phyloP scores from a whole-genome alignment of 2,888 invertebrate species.

The Linyphia triangularis region DNA sequence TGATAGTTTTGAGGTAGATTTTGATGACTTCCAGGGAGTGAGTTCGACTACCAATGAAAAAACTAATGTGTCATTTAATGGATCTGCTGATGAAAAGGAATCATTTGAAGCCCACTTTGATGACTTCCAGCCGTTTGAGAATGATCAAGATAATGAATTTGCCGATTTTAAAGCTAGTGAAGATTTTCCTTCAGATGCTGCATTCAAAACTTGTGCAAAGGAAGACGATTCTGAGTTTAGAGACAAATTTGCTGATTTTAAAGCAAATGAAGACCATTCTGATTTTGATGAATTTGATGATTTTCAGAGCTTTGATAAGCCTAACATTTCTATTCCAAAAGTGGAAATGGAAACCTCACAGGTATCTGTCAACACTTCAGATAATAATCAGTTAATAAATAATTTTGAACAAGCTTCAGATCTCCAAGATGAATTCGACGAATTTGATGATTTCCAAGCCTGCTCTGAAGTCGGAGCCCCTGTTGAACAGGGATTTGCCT shows the following conservation, averaged over 20 bases:
- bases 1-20: neutral
- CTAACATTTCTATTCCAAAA: neutral
- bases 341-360: neutral
- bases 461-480: slow-evolving; percentile 11
- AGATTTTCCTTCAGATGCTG: neutral
- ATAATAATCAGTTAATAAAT: neutral
- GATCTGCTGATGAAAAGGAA: neutral
- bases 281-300: slow-evolving; percentile 56
- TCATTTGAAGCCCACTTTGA: slow-evolving; percentile 33
- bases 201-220: neutral
- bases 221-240: neutral
- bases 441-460: slow-evolving; percentile 68
- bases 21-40: neutral
- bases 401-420: neutral
- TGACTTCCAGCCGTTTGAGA: neutral
- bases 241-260: slow-evolving; percentile 4
- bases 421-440: slow-evolving; percentile 44
- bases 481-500: slow-evolving; percentile 39
- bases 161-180: slow-evolving; percentile 20
- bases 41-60: neutral
- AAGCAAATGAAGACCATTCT: neutral
- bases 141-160: slow-evolving; percentile 18
- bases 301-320: neutral
- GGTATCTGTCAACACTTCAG: neutral
- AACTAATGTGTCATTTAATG: neutral